Percentiles rank a stretch among this genome's conserved stretches.
Evolutionary conservation across 2,888 invertebrate species (phyloP).

Genomic region (Furcula furcula): DNA sequence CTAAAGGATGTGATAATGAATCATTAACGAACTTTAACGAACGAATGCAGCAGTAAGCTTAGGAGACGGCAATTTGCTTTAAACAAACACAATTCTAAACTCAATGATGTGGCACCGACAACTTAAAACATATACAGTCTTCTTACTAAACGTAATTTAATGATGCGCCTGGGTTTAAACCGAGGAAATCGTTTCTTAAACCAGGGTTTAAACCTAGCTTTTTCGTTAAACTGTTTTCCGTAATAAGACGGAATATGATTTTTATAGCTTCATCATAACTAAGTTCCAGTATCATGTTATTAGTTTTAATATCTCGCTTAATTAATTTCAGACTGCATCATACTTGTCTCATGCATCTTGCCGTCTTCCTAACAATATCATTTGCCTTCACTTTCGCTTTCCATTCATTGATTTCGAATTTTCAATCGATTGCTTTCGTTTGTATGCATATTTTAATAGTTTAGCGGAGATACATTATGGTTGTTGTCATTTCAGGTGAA

Average conservation of each 20-base stretch:
- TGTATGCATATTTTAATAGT: slow-evolving; percentile 5
- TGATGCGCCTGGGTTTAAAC: too few relatives aligned
- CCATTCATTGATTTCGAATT: slow-evolving; percentile 30
- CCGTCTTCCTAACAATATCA: slow-evolving; percentile 78
- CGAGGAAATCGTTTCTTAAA: too few relatives aligned
- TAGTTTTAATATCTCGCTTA: slow-evolving; percentile 63
- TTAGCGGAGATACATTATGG: slow-evolving; percentile 1
- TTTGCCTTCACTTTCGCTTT: slow-evolving; percentile 56
- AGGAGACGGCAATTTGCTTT: slow-evolving; percentile 78
- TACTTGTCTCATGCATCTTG: slow-evolving; percentile 76
- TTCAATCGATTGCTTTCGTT: slow-evolving; percentile 24
- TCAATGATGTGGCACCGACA: slow-evolving; percentile 79
- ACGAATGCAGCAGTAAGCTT: too few relatives aligned
- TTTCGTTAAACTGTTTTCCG: too few relatives aligned
- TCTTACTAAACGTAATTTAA: neutral
- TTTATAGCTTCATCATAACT: slow-evolving; percentile 49
- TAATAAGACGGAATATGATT: neutral
- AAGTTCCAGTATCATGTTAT: slow-evolving; percentile 53
- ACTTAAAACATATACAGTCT: slow-evolving; percentile 38
- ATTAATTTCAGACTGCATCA: slow-evolving; percentile 70
- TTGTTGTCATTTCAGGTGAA: slow-evolving; percentile 79
- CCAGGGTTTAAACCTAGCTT: too few relatives aligned
- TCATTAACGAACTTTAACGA: too few relatives aligned
- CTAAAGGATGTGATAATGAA: too few relatives aligned
- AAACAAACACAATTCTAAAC: slow-evolving; percentile 52